Conservation (phyloP, 2,113 vertebrate genomes). For the Oryzias woworae region DNA sequence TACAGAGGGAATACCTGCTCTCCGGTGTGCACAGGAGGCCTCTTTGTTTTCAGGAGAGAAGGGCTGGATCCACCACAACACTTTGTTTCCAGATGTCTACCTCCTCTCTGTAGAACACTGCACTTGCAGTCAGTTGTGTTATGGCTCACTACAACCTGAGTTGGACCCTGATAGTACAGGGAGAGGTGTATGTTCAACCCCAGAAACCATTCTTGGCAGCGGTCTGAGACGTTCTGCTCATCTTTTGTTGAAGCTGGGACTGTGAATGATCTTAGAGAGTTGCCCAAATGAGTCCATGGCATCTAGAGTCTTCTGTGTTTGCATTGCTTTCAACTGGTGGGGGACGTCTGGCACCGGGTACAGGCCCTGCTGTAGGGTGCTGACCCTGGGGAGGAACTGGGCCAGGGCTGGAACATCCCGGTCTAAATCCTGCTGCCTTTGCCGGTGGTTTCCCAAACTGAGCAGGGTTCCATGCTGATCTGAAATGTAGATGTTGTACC, state of each 20-base stretch:
- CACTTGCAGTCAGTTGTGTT: neutral
- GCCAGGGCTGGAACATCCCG: constrained; percentile 78
- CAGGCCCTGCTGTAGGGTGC: constrained; percentile 58
- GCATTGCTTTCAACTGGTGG: constrained; percentile 17
- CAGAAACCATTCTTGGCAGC: neutral
- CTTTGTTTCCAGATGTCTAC: neutral
- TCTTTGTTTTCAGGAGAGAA: neutral
- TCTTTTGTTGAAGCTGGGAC: constrained; percentile 90
- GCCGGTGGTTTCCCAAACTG: constrained; percentile 82
- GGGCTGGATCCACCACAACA: neutral
- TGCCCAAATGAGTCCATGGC: constrained; percentile 86
- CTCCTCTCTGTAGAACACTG: constrained; percentile 13
- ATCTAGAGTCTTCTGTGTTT: constrained; percentile 62
- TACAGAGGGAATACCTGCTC: no score
- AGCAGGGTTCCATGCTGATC: constrained; percentile 76
- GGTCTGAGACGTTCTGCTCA: constrained; percentile 32
- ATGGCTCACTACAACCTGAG: neutral
- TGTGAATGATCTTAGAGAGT: constrained; percentile 81
- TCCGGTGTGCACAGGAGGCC: no score
- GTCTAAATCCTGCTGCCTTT: constrained; percentile 77
- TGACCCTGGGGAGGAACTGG: constrained; percentile 88
- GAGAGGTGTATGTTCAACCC: neutral
- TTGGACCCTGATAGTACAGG: neutral
- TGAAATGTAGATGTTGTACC: constrained; percentile 88
- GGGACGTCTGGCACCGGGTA: constrained; percentile 4